Evolutionary conservation across 2,888 invertebrate genomes (phyloP).

Genomic region (Netelia inedita): DNA sequence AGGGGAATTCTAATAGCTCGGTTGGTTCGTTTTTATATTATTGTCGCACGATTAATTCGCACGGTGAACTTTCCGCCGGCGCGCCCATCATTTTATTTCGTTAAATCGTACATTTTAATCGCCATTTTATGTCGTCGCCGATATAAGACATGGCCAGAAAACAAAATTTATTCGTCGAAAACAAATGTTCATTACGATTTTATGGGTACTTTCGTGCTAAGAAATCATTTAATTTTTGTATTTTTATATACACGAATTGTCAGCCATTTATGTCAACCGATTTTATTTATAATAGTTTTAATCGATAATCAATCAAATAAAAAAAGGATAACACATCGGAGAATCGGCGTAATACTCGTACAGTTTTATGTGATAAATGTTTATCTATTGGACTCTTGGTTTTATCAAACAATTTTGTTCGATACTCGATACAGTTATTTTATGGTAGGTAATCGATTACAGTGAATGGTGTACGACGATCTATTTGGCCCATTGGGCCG

Average conservation of each 20-base stretch:
- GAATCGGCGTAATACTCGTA: no score
- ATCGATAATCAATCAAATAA: not conserved
- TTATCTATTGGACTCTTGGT: not conserved
- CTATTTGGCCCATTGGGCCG: conserved; percentile 83
- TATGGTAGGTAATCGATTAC: conserved; percentile 65
- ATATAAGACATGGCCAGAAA: not conserved
- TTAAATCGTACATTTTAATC: not conserved
- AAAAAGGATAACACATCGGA: no score
- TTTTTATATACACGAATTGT: no score
- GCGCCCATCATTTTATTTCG: conserved; percentile 7
- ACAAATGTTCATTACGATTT: not conserved
- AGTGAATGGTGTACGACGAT: conserved; percentile 83
- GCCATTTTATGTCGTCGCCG: no score
- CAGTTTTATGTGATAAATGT: no score
- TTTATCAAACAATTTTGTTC: not conserved
- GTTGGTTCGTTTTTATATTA: conserved; percentile 23
- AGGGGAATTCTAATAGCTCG: conserved; percentile 32
- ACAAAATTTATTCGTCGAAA: not conserved
- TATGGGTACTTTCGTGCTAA: no score
- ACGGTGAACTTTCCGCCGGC: conserved; percentile 26
- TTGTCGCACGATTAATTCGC: conserved; percentile 2
- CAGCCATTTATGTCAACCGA: no score
- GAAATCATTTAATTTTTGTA: no score
- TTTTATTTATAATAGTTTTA: no score
- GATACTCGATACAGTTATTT: conserved; percentile 14